Conservation (phyloP, 1,140 invertebrate genomes). For the Euura saliciscinereae region DNA sequence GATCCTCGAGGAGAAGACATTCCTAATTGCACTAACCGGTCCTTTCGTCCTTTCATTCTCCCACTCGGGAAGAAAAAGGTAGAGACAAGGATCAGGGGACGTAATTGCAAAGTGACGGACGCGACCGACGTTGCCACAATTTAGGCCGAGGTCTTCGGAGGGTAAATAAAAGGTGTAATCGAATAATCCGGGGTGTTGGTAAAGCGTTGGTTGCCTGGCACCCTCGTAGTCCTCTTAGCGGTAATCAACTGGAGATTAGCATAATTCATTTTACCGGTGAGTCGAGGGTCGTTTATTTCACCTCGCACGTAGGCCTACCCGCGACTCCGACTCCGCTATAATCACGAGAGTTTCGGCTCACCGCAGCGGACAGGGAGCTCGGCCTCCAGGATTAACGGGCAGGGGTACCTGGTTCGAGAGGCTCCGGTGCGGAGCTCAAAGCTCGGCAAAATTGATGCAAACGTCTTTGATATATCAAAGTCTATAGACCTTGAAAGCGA, state of each 20-base stretch:
- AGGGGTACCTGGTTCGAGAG: background rate
- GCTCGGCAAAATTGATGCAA: too few relatives aligned
- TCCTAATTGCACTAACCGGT: too few relatives aligned
- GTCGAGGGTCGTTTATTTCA: background rate
- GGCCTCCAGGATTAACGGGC: background rate
- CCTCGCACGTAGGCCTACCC: background rate
- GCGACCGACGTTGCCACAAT: too few relatives aligned
- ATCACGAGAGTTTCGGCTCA: background rate
- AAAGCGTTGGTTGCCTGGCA: background rate
- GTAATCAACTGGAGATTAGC: constrained; percentile 11
- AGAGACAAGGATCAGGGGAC: too few relatives aligned
- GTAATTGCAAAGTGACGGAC: too few relatives aligned
- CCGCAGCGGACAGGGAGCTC: background rate
- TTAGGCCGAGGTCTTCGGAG: background rate
- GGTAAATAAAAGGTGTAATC: background rate
- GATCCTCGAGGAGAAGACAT: too few relatives aligned
- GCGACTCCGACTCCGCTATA: background rate
- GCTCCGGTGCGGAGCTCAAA: too few relatives aligned
- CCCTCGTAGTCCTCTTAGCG: constrained; percentile 1
- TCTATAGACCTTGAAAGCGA: too few relatives aligned
- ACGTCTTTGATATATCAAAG: too few relatives aligned
- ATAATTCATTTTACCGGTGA: constrained; percentile 13
- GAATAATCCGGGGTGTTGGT: background rate
- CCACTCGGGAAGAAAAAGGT: too few relatives aligned
- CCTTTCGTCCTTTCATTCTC: too few relatives aligned